A percentile compares a stretch with the other conserved stretches of the same genome.
These are phyloP conservation scores for Nylanderia fulva DNA, from an alignment of 1,140 invertebrate genomes.

Conservation along the genomic window DNA sequence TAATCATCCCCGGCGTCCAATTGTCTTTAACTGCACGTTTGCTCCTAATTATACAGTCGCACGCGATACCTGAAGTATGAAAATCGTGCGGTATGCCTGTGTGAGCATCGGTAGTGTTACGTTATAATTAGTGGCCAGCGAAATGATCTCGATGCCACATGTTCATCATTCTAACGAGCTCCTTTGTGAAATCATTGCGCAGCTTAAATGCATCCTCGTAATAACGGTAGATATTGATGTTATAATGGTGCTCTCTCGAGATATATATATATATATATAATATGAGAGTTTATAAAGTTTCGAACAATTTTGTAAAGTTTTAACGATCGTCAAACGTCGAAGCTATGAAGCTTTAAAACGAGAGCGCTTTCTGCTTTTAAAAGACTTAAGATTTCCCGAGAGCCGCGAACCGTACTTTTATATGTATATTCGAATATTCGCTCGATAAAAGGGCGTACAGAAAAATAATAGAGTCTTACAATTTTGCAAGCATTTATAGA, in stretches of 20 bases:
- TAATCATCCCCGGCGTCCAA: slow-evolving; percentile 53
- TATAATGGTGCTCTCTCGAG: slow-evolving; percentile 11
- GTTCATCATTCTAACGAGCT: background rate
- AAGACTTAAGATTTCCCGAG: slow-evolving; percentile 47
- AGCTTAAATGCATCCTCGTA: slow-evolving; percentile 24
- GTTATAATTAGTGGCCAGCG: slow-evolving; percentile 31
- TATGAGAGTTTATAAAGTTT: slow-evolving; percentile 30
- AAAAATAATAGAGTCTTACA: background rate
- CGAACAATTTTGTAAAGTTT: slow-evolving; percentile 48
- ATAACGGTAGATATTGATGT: slow-evolving; percentile 23
- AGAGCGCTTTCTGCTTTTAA: slow-evolving; percentile 5
- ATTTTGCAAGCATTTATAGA: slow-evolving; percentile 26
- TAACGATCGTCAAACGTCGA: slow-evolving; percentile 52
- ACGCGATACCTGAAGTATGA: slow-evolving; percentile 51
- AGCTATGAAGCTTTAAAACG: slow-evolving; percentile 11
- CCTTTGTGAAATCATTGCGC: slow-evolving; percentile 11
- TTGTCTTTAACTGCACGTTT: slow-evolving; percentile 59
- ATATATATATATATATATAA: background rate
- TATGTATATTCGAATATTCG: slow-evolving; percentile 3
- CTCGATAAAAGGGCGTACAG: background rate
- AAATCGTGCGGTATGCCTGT: background rate
- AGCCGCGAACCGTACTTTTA: slow-evolving; percentile 6
- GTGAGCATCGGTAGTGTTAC: slow-evolving; percentile 42
- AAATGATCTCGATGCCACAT: slow-evolving; percentile 25
- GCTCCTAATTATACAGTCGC: slow-evolving; percentile 45